phyloP scores from a whole-genome alignment of 1,140 invertebrate species.

The Drosophila neocordata region DNA sequence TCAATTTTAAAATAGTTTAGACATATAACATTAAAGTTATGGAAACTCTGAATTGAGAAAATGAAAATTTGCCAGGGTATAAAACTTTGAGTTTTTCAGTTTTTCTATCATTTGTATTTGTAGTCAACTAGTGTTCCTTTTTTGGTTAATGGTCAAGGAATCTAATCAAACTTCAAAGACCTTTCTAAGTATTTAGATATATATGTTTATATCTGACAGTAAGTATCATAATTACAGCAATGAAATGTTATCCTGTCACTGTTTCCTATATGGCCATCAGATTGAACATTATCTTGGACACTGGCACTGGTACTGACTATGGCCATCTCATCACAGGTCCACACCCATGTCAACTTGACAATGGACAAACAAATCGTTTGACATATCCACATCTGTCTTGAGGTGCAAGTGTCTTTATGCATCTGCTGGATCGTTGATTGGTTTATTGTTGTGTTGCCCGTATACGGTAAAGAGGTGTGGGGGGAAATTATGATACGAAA shows the following conservation, averaged over 20 bases:
- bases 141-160: too few relatives aligned
- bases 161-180: too few relatives aligned
- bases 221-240: not conserved
- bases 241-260: not conserved
- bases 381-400: constrained; percentile 43
- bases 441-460: constrained; percentile 68
- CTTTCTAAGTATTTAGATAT: too few relatives aligned
- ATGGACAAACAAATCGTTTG: constrained; percentile 72
- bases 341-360: constrained; percentile 24
- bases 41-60: too few relatives aligned
- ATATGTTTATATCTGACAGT: not conserved
- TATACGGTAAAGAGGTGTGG: constrained; percentile 14
- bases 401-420: constrained; percentile 22
- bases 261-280: not conserved
- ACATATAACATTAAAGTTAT: too few relatives aligned
- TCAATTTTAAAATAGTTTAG: too few relatives aligned
- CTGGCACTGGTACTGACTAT: not conserved
- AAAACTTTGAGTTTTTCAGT: too few relatives aligned
- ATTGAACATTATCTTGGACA: not conserved
- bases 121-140: too few relatives aligned
- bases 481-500: constrained; percentile 65
- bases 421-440: constrained; percentile 57
- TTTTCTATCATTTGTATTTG: too few relatives aligned
- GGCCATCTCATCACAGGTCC: not conserved
- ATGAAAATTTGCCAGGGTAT: too few relatives aligned